Evolutionary conservation across 2,888 invertebrate genomes (phyloP).

Genomic region (Hoplodrina ambigua): DNA sequence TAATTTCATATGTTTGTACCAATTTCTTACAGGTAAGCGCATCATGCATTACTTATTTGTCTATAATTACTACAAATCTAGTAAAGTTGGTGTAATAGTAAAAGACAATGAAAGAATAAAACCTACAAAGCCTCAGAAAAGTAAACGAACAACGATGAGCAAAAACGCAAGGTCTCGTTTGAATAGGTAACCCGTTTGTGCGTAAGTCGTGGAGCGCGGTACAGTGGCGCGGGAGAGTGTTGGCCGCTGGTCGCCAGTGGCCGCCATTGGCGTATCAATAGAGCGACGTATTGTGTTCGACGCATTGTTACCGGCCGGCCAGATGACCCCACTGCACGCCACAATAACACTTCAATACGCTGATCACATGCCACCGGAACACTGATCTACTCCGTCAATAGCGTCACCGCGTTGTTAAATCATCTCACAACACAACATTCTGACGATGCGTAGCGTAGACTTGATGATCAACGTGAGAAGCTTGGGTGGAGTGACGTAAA

Average conservation of each 20-base stretch:
- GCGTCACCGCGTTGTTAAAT: slow-evolving; percentile 44
- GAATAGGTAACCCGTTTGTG: slow-evolving; percentile 44
- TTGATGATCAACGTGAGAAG: slow-evolving; percentile 47
- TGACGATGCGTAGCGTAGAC: slow-evolving; percentile 44
- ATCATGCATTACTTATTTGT: no score
- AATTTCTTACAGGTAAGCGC: no score
- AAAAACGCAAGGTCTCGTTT: slow-evolving; percentile 28
- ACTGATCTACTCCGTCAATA: slow-evolving; percentile 58
- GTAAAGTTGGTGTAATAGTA: not conserved
- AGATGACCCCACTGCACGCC: slow-evolving; percentile 79
- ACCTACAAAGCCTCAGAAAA: not conserved
- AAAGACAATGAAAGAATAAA: slow-evolving; percentile 11
- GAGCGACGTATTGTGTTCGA: slow-evolving; percentile 71
- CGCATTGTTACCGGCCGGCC: slow-evolving; percentile 76
- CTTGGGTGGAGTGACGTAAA: slow-evolving; percentile 41
- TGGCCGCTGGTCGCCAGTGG: slow-evolving; percentile 43
- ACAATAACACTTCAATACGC: slow-evolving; percentile 75
- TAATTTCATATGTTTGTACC: no score
- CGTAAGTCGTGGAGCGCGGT: slow-evolving; percentile 30
- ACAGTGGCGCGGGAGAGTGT: slow-evolving; percentile 48
- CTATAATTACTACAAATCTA: slow-evolving; percentile 2
- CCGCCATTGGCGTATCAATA: slow-evolving; percentile 75
- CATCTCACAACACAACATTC: slow-evolving; percentile 36
- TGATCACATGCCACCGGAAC: slow-evolving; percentile 71
- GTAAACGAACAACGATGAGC: slow-evolving; percentile 13